Base-by-base conservation (phyloP, 2,888 invertebrate species). In the Sinhomidia bicolor region DNA sequence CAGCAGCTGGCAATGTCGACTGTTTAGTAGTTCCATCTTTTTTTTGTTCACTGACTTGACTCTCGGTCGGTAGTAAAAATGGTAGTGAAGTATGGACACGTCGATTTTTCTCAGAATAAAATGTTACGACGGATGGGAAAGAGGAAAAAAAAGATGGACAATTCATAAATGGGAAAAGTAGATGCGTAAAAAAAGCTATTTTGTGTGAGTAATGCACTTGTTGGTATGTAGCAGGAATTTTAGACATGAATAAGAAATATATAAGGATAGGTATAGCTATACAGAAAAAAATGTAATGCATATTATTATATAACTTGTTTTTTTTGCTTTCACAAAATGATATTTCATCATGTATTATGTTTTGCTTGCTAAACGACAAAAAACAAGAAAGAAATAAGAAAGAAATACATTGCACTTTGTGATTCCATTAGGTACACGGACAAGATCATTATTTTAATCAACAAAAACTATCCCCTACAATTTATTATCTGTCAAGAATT, bases 21-120 rank as follows among this genome's bases (percentile, higher is more conserved):
- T 54, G 57, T 51, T 47, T 47, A 17, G 41, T 47, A 17, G 41
- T 68, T 68, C 17, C 74, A 23, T 57, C 14, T 20, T 41, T 14
- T 6, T 6, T 36, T 23, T 57, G 23, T 6, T 29, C 26, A 20
- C 29, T n/a, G n/a, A n/a, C n/a, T n/a, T n/a, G n/a, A n/a, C n/a
- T n/a, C n/a, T n/a, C n/a, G n/a, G n/a, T 1, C n/a, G 41, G 14
- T 60, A 17, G 17, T 29, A 17, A 10, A n/a, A 54, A 57, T n/a
- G 54, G 36, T 51, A 26, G 23, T 12, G 29, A 29, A 47, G 17
- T 20, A 23, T 4, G 71, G 79, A 86, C 80, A 71, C n/a, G 68
- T 80, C 86, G 57, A 86, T 86, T 86, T 80, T 71, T 86, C 86
- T 68, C 54, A 78, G 79, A 68, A 60, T 79, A 54, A n/a, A 85